Base-by-base conservation (phyloP, 2,113 vertebrate species). In the Anarrhichthys ocellatus region DNA sequence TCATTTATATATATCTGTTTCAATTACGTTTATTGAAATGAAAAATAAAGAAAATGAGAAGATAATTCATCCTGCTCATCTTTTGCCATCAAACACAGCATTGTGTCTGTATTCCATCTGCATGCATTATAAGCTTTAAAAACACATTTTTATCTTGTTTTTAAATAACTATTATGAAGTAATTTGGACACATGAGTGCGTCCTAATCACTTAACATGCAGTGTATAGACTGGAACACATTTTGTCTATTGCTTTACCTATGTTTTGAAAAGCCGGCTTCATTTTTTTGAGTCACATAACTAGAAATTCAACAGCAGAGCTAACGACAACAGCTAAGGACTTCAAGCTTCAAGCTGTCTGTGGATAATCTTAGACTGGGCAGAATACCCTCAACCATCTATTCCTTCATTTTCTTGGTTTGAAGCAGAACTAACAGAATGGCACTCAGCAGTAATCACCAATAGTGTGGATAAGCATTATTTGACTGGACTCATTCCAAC, bases 161-260 rank as follows among this genome's bases (percentile, higher is more conserved):
- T 46, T n/a, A 61, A 63, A 36, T 6, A 48, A 8, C 50, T 38
- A 11, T 63, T 5, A 78, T 61, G 3, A 6, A 29, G 34, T 18
- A 34, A 29, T 22, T 42, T 4, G 17, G 14, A 36, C 11, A 4
- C 22, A 1, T 17, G 36, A 0, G 13, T 46, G 54, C 5, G 0
- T 67, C 52, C 34, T 4, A 0, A 29, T 72, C 38, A 64, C 14
- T 1, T 44, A 3, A 4, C 6, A 42, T 46, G 13, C 40, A 32
- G 52, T 32, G 44, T 22, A 27, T 22, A 48, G 17, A n/a, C 36
- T 46, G 29, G 1, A 58, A 40, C 40, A 66, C 73, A 76, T 27
- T 29, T 14, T 1, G 6, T n/a, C 22, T 29, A 1, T 15, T 56
- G 24, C 9, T 0, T 0, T 48, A n/a, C 29, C 6, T n/a, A n/a